Conservation (phyloP, 1,140 invertebrate genomes). For the Drosophila pruinosa region DNA sequence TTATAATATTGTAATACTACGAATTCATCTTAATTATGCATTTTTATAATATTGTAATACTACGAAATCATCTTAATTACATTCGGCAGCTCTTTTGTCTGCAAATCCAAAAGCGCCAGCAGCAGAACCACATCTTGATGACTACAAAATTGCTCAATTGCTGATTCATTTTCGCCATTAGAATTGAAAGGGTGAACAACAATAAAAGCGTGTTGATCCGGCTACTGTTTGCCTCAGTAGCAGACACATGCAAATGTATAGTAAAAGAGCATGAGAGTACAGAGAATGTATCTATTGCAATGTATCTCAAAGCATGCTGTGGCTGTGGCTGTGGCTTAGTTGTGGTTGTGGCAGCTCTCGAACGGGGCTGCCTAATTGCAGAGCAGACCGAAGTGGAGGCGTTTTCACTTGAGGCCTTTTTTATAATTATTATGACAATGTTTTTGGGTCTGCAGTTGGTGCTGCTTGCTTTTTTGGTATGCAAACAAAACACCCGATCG, state of each 20-base stretch:
- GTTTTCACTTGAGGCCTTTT: conserved; percentile 57
- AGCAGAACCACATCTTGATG: not conserved
- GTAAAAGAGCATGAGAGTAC: not conserved
- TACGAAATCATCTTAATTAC: not conserved
- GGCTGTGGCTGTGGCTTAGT: conserved; percentile 13
- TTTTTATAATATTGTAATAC: not conserved
- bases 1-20: not conserved
- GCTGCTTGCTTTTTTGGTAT: conserved; percentile 37
- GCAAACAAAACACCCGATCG: conserved; percentile 68
- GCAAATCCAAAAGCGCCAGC: not conserved
- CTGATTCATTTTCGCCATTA: conserved; percentile 15
- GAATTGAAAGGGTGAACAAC: conserved; percentile 16
- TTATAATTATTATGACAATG: conserved; percentile 79
- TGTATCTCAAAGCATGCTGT: conserved; percentile 26
- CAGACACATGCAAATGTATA: not conserved
- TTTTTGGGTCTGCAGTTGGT: conserved; percentile 34
- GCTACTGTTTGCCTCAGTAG: conserved; percentile 11
- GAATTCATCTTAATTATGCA: no score
- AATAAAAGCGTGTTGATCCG: conserved; percentile 3
- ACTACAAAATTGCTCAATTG: conserved; percentile 12
- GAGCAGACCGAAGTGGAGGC: conserved; percentile 40
- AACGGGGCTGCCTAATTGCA: conserved; percentile 56
- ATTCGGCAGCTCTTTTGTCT: not conserved
- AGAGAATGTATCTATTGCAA: conserved; percentile 16
- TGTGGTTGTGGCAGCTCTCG: not conserved